These are phyloP conservation scores for Vireo griseus DNA, from an alignment of 2,797 vertebrate species.

Conservation along the genomic window DNA sequence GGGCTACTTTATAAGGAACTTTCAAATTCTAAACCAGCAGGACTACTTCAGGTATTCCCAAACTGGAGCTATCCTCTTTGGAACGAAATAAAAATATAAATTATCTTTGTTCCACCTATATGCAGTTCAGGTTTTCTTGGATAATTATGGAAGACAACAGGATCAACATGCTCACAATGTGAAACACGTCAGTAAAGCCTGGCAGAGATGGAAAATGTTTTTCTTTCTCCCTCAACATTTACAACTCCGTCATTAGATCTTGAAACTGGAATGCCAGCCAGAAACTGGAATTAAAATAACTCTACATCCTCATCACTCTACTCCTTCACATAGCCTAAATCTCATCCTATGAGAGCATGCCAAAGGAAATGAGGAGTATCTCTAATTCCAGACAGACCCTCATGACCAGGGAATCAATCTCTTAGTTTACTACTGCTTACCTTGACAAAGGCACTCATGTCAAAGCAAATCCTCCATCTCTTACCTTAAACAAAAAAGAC, in stretches of 20 bases:
- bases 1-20: neutral
- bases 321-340: neutral
- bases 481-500: neutral
- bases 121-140: neutral
- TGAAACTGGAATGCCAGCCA: constrained; percentile 21
- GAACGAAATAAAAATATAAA: neutral
- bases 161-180: neutral
- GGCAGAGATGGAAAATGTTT: neutral
- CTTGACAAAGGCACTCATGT: neutral
- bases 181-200: neutral
- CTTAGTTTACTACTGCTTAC: neutral
- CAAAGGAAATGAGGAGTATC: neutral
- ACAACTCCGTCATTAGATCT: neutral
- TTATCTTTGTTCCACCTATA: neutral
- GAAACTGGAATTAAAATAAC: constrained; percentile 17
- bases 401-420: neutral
- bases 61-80: neutral
- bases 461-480: neutral
- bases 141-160: neutral
- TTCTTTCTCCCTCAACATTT: neutral
- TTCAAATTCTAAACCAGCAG: neutral
- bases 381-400: neutral
- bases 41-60: neutral
- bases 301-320: neutral
- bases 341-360: neutral